These are phyloP conservation scores for Equus quagga DNA, from an alignment of 2,113 vertebrate genomes.

Conservation along the genomic window DNA sequence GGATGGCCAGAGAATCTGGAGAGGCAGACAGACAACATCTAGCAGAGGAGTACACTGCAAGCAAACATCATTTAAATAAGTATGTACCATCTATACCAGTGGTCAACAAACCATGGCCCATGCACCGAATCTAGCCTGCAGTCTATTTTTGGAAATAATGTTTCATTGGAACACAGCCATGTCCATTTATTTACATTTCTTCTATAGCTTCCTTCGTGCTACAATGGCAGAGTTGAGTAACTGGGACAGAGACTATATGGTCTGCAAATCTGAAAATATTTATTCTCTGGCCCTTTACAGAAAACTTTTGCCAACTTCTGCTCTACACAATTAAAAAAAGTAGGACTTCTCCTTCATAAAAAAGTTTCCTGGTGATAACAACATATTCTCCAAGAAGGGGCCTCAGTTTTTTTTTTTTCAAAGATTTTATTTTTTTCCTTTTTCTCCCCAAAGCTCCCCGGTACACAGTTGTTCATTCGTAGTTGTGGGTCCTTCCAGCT, in stretches of 20 bases:
- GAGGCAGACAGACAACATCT: not conserved
- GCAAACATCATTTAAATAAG: not conserved
- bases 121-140: not conserved
- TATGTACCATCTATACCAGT: not conserved
- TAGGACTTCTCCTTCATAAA: not conserved
- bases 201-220: not conserved
- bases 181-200: not conserved
- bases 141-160: not conserved
- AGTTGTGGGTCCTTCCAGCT: too few relatives aligned
- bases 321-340: not conserved
- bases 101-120: not conserved
- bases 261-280: not conserved
- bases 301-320: not conserved
- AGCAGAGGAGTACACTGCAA: not conserved
- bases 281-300: not conserved
- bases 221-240: not conserved
- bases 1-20: not conserved
- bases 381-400: not conserved
- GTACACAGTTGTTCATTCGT: too few relatives aligned
- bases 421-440: too few relatives aligned
- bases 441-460: too few relatives aligned
- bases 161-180: not conserved
- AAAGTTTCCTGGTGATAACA: not conserved
- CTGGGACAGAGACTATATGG: not conserved
- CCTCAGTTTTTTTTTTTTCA: not conserved